A percentile compares a stretch with the other conserved stretches of the same genome.
phyloP scores from a whole-genome alignment of 2,888 invertebrate genomes.

The Malachius bipustulatus region DNA sequence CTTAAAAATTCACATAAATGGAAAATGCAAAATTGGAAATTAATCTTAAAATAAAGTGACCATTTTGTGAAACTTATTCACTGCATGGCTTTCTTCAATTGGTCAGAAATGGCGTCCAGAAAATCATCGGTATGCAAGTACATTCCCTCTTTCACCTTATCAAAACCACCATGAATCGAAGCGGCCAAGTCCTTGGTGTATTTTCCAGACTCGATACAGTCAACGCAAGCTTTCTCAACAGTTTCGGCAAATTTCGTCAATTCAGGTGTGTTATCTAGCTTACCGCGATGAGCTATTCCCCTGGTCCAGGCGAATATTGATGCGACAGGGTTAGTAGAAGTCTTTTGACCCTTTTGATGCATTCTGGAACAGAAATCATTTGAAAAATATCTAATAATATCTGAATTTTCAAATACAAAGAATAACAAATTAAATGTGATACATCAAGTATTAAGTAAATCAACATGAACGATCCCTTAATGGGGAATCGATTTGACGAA shows the following conservation, averaged over 20 bases:
- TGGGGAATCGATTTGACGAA: too few species aligned
- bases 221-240: slow-evolving; percentile 73
- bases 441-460: too few species aligned
- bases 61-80: slow-evolving; percentile 31
- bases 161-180: slow-evolving; percentile 75
- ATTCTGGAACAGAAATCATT: slow-evolving; percentile 46
- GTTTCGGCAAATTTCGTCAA: slow-evolving; percentile 56
- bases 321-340: slow-evolving; percentile 84
- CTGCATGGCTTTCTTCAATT: slow-evolving; percentile 51
- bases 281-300: slow-evolving; percentile 72
- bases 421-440: too few species aligned
- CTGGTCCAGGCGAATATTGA: slow-evolving; percentile 88
- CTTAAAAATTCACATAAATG: background rate
- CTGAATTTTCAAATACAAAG: too few species aligned
- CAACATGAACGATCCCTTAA: too few species aligned
- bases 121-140: slow-evolving; percentile 79
- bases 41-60: background rate
- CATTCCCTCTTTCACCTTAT: slow-evolving; percentile 71
- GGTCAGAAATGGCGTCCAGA: slow-evolving; percentile 65
- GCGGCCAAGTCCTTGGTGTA: slow-evolving; percentile 84
- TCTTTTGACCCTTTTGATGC: slow-evolving; percentile 76
- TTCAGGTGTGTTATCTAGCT: slow-evolving; percentile 65
- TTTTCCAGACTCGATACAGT: slow-evolving; percentile 69
- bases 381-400: too few species aligned
- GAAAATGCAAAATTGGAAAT: background rate